Percentiles rank a stretch among this genome's conserved stretches.
phyloP scores from a whole-genome alignment of 2,797 vertebrate species.

The Pangasius djambal region DNA sequence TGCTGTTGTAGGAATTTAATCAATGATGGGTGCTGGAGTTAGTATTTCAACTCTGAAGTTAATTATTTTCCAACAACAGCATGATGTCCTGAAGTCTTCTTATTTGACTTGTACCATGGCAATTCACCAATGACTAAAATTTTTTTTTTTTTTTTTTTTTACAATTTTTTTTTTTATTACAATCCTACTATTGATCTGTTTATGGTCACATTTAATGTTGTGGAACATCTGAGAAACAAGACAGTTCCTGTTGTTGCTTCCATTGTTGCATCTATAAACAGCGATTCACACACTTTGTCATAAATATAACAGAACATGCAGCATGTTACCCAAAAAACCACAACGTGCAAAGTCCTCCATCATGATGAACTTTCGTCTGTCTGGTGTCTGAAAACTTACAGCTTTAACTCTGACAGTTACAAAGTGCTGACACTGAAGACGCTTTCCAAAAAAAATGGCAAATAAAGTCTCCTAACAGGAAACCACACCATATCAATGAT shows the following conservation, averaged over 20 bases:
- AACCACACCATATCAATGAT: background rate
- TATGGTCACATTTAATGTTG: background rate
- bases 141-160: background rate
- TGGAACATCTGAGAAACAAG: background rate
- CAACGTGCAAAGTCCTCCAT: background rate
- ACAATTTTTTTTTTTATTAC: background rate
- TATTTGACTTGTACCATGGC: background rate
- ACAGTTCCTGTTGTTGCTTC: background rate
- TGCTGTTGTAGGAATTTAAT: background rate
- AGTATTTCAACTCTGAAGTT: background rate
- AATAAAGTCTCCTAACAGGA: background rate
- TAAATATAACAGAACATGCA: background rate
- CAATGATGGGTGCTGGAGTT: background rate
- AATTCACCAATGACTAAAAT: background rate
- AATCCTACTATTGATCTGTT: background rate
- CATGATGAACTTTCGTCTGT: background rate
- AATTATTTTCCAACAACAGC: background rate
- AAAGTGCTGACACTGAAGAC: background rate
- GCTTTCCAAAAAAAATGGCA: background rate
- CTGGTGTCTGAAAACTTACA: background rate
- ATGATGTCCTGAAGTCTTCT: background rate
- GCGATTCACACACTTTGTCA: background rate
- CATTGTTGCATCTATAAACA: background rate
- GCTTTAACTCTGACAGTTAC: background rate
- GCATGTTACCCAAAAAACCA: background rate